Evolutionary conservation across 2,888 invertebrate genomes (phyloP).

Genomic region (Neoscelio sp.): DNA sequence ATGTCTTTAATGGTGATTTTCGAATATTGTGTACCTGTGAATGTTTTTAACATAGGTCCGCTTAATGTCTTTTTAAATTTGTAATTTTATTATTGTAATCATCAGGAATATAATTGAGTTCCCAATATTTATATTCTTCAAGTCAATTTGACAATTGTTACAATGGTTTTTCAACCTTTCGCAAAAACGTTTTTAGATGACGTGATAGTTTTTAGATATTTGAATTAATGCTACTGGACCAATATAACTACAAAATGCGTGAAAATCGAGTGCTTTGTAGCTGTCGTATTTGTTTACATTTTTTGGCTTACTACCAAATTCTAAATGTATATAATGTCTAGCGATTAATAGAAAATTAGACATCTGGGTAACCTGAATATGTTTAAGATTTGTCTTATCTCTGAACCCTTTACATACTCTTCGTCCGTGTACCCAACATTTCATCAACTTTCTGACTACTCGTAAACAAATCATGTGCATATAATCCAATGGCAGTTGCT

Average conservation of each 20-base stretch:
- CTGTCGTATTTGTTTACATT: slow-evolving; percentile 10
- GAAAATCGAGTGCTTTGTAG: slow-evolving; percentile 51
- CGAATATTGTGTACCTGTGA: too few relatives aligned
- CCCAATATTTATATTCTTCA: not conserved
- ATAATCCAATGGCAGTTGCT: slow-evolving; percentile 31
- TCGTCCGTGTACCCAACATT: slow-evolving; percentile 17
- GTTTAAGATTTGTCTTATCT: slow-evolving; percentile 14
- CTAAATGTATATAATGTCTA: slow-evolving; percentile 11
- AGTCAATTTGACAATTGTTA: not conserved
- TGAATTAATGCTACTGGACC: slow-evolving; percentile 35
- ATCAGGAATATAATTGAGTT: too few relatives aligned
- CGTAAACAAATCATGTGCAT: slow-evolving; percentile 52
- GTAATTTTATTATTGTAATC: too few relatives aligned
- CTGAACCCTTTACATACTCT: not conserved
- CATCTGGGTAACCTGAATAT: not conserved
- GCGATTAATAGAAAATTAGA: not conserved
- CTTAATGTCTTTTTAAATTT: too few relatives aligned
- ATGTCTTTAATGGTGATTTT: too few relatives aligned
- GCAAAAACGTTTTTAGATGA: slow-evolving; percentile 14
- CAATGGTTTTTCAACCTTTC: slow-evolving; percentile 4
- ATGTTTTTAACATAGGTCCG: too few relatives aligned
- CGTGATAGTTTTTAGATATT: slow-evolving; percentile 1
- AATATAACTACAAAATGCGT: slow-evolving; percentile 37
- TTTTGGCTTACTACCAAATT: slow-evolving; percentile 32
- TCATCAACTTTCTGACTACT: slow-evolving; percentile 35